Percentiles rank a stretch among this genome's conserved stretches.
phyloP scores from a whole-genome alignment of 1,140 invertebrate genomes.

The Heliothis virescens region DNA sequence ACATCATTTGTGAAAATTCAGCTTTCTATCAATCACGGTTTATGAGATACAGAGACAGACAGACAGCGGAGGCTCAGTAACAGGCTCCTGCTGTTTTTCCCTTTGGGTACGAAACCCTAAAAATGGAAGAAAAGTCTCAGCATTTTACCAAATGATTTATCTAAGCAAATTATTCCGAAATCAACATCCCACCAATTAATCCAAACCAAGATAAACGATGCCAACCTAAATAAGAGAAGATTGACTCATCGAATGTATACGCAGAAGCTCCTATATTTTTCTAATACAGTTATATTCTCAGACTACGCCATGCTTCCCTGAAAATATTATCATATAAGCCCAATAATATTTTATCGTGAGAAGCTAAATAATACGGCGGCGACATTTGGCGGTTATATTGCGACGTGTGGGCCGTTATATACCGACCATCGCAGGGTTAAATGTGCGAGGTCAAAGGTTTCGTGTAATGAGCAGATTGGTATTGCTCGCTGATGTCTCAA shows the following conservation, averaged over 20 bases:
- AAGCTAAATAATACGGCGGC: slow-evolving; percentile 21
- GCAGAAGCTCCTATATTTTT: slow-evolving; percentile 27
- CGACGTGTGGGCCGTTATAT: slow-evolving; percentile 2
- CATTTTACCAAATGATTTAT: not conserved
- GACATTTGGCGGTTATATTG: slow-evolving; percentile 35
- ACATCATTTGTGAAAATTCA: too few species aligned
- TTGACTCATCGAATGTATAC: slow-evolving; percentile 29
- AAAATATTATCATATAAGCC: slow-evolving; percentile 41
- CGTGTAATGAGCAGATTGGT: not conserved
- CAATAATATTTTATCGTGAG: slow-evolving; percentile 42
- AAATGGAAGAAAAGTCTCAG: too few species aligned
- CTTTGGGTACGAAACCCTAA: too few species aligned
- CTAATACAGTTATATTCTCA: slow-evolving; percentile 25
- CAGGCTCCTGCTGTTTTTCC: too few species aligned
- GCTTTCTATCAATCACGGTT: too few species aligned
- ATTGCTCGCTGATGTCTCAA: slow-evolving; percentile 1
- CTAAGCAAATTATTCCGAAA: not conserved
- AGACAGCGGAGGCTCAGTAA: too few species aligned
- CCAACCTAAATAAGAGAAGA: not conserved
- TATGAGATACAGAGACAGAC: too few species aligned
- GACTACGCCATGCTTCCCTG: slow-evolving; percentile 15
- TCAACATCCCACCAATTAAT: not conserved
- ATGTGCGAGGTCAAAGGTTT: slow-evolving; percentile 8
- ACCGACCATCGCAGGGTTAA: not conserved
- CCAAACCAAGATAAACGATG: not conserved